Evolutionary conservation across 2,797 vertebrate genomes (phyloP).

Genomic region (Lemur catta): DNA sequence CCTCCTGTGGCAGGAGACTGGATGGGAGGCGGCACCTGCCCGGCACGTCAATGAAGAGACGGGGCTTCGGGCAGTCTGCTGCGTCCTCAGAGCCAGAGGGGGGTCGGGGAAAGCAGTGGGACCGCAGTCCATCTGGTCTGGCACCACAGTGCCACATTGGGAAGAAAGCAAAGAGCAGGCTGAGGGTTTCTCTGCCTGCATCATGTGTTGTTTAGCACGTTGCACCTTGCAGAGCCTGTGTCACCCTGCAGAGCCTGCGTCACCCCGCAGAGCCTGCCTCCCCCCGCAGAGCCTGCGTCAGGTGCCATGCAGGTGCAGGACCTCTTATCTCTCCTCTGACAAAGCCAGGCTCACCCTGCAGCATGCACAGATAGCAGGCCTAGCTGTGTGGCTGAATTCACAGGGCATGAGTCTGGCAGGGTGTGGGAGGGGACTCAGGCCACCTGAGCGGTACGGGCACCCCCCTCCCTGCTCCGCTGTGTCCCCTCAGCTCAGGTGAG

Average conservation of each 20-base stretch:
- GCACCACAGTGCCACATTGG: rapidly evolving
- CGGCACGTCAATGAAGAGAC: rapidly evolving
- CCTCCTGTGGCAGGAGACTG: no score
- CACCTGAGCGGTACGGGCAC: rapidly evolving
- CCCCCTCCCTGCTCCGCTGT: no score
- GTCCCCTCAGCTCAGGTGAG: neutral
- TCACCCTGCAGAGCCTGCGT: no score
- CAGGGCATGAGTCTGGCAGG: neutral
- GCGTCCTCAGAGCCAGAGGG: neutral
- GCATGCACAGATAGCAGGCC: neutral
- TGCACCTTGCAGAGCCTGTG: rapidly evolving
- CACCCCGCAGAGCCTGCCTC: no score
- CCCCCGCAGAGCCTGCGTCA: rapidly evolving
- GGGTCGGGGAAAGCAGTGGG: rapidly evolving
- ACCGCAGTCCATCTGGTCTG: rapidly evolving
- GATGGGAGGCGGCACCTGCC: rapidly evolving
- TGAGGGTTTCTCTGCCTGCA: rapidly evolving
- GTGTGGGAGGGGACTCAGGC: rapidly evolving
- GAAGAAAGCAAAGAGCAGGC: neutral
- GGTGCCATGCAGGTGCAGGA: rapidly evolving
- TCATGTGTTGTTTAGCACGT: rapidly evolving
- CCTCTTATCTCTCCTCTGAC: rapidly evolving
- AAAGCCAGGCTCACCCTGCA: neutral
- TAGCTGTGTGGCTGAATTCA: no score
- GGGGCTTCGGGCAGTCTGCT: neutral